Evolutionary conservation across 2,113 vertebrate species (phyloP).

Genomic region (Scolopax mira): DNA sequence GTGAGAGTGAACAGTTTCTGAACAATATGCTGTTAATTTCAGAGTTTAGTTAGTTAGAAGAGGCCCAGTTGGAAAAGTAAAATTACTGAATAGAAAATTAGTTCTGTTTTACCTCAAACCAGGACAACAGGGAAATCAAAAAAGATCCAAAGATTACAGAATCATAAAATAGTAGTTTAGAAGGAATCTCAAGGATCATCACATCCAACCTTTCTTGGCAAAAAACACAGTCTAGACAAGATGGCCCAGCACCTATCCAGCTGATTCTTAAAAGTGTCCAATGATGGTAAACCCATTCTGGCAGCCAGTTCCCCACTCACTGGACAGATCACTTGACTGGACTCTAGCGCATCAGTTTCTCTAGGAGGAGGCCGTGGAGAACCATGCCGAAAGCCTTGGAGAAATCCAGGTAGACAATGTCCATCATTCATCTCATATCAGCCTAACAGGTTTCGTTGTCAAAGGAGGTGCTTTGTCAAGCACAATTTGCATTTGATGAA

Average conservation of each 20-base stretch:
- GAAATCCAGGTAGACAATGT: not conserved
- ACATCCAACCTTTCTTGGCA: not conserved
- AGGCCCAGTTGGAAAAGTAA: no score
- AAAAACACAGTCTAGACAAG: not conserved
- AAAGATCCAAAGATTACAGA: not conserved
- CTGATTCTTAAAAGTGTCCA: not conserved
- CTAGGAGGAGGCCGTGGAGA: not conserved
- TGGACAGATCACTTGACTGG: not conserved
- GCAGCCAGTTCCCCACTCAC: not conserved
- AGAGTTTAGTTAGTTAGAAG: no score
- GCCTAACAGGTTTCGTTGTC: not conserved
- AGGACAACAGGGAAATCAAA: slow-evolving; percentile 70
- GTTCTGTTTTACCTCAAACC: no score
- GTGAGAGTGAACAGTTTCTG: no score
- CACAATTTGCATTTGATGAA: not conserved
- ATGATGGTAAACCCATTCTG: not conserved
- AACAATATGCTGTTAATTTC: no score
- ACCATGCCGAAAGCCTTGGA: not conserved
- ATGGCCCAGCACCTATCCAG: not conserved
- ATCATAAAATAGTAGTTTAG: not conserved
- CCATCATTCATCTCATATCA: not conserved
- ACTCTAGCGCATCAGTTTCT: not conserved
- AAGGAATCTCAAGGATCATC: not conserved
- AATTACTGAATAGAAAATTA: no score
- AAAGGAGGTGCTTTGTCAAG: not conserved